A percentile compares a stretch with the other conserved stretches of the same genome.
These are phyloP conservation scores for Periophthalmus magnuspinnatus DNA, from an alignment of 2,797 vertebrate species.

Conservation along the genomic window DNA sequence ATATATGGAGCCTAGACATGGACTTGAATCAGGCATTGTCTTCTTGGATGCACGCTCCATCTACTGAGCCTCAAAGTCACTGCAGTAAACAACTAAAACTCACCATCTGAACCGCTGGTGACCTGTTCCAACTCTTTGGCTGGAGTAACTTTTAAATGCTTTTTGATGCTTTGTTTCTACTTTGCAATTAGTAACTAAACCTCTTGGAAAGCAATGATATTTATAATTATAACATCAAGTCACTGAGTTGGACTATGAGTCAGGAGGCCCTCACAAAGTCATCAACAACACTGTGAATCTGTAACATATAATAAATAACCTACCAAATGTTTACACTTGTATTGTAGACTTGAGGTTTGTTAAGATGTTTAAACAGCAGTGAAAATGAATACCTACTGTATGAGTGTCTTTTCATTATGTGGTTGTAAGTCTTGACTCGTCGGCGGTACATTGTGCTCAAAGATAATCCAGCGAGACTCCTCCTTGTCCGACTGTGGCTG, in stretches of 20 bases:
- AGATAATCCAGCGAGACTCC: constrained; percentile 26
- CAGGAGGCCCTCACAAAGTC: neutral
- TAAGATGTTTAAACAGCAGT: constrained; percentile 9
- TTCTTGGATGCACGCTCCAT: neutral
- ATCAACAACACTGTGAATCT: neutral
- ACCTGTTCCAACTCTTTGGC: neutral
- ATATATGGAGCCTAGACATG: too few species aligned
- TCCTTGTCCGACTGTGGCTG: constrained; percentile 26
- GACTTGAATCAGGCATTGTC: neutral
- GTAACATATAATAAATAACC: too few species aligned
- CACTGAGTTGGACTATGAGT: neutral
- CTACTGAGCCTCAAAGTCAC: neutral
- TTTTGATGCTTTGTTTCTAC: neutral
- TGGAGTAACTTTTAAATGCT: neutral
- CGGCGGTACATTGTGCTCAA: constrained; percentile 51
- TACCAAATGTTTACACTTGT: neutral
- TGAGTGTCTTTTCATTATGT: constrained; percentile 55
- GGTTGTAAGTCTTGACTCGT: constrained; percentile 59
- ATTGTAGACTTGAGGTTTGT: neutral
- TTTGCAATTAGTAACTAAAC: neutral
- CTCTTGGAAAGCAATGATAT: neutral
- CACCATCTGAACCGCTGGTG: neutral
- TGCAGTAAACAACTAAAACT: neutral
- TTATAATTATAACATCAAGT: neutral
- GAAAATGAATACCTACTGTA: constrained; percentile 62